Conservation (phyloP, 2,113 vertebrate species). For the Pandion haliaetus region DNA sequence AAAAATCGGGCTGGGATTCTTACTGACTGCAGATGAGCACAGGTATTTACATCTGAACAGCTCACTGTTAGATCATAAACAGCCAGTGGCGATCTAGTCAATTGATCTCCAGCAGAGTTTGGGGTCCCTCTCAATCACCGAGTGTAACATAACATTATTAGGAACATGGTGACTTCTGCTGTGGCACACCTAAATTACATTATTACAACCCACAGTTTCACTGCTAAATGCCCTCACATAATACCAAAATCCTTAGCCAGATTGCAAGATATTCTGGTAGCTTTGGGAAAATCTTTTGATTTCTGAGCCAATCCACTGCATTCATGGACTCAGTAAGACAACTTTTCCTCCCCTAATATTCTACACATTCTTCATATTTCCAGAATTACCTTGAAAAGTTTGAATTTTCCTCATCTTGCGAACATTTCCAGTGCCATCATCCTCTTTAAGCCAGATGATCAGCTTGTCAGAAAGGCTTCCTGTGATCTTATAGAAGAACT, state of each 20-base stretch:
- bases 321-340: not conserved
- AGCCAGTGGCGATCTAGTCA: not conserved
- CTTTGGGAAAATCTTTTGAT: not conserved
- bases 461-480: slow-evolving; percentile 81
- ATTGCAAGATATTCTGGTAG: not conserved
- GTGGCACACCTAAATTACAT: not conserved
- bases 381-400: slow-evolving; percentile 79
- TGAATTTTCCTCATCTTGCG: slow-evolving; percentile 80
- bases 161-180: not conserved
- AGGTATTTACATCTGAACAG: not conserved
- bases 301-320: not conserved
- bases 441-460: slow-evolving; percentile 82
- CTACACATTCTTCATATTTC: not conserved
- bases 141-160: not conserved
- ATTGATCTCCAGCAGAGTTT: not conserved
- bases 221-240: not conserved
- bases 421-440: slow-evolving; percentile 83
- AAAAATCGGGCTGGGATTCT: not conserved
- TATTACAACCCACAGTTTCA: not conserved
- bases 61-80: not conserved
- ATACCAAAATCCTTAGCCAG: not conserved
- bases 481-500: slow-evolving; percentile 91
- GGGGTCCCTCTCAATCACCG: not conserved
- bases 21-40: not conserved
- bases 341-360: not conserved